Percentiles rank a stretch among this genome's conserved stretches.
Evolutionary conservation across 1,140 invertebrate genomes (phyloP).

Genomic region (Panagrolaimus sp.): DNA sequence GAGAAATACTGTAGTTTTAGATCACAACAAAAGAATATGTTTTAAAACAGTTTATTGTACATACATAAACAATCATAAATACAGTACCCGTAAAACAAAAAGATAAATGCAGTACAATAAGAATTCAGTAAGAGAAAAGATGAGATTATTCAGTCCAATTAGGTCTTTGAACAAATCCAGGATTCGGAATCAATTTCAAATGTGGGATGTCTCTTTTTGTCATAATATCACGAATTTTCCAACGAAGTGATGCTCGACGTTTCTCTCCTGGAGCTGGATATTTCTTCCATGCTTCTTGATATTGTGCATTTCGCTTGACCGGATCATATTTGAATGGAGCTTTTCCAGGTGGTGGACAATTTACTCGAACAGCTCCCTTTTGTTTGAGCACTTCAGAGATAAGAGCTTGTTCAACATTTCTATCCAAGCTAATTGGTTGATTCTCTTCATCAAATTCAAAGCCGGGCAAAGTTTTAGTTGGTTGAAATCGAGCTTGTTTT

Average conservation of each 20-base stretch:
- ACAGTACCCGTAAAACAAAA: too few species aligned
- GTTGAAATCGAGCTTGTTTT: not conserved
- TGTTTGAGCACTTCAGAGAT: not conserved
- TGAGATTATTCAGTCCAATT: not conserved
- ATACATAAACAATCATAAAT: too few species aligned
- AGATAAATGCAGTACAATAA: too few species aligned
- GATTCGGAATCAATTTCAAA: not conserved
- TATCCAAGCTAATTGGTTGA: not conserved
- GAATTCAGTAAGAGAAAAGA: too few species aligned
- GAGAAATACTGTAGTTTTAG: too few species aligned
- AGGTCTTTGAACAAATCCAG: not conserved
- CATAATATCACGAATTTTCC: slow-evolving; percentile 37
- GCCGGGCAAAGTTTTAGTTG: not conserved
- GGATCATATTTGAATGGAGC: slow-evolving; percentile 44
- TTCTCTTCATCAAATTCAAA: not conserved
- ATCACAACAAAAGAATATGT: too few species aligned
- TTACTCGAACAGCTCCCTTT: slow-evolving; percentile 2
- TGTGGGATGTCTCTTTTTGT: slow-evolving; percentile 24
- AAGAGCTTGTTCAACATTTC: not conserved
- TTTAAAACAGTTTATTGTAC: too few species aligned
- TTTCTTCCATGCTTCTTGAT: slow-evolving; percentile 33
- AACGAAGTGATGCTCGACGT: slow-evolving; percentile 32
- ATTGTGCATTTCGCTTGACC: slow-evolving; percentile 27
- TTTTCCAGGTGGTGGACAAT: slow-evolving; percentile 31
- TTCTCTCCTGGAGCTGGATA: slow-evolving; percentile 41